Evolutionary conservation across 2,113 vertebrate genomes (phyloP).

Genomic region (Propithecus coquereli): DNA sequence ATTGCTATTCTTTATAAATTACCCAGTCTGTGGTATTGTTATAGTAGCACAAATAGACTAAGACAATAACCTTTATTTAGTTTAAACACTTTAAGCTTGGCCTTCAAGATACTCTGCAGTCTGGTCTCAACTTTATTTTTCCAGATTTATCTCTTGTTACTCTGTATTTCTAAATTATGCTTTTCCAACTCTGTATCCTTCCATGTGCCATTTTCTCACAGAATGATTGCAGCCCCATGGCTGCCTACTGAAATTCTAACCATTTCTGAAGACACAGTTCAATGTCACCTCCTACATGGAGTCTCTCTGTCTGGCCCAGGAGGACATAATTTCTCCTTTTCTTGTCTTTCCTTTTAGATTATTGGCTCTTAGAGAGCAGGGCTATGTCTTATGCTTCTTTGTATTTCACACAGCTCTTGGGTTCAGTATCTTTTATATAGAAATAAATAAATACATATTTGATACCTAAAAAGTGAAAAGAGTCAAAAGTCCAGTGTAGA

Average conservation of each 20-base stretch:
- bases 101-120: not conserved
- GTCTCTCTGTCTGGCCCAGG: not conserved
- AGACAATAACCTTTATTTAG: not conserved
- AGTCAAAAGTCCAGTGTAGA: not conserved
- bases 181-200: not conserved
- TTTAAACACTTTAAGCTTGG: not conserved
- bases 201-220: not conserved
- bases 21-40: not conserved
- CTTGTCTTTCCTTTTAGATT: not conserved
- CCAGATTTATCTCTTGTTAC: not conserved
- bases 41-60: not conserved
- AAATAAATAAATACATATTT: not conserved
- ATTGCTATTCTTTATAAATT: not conserved
- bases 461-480: not conserved
- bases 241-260: not conserved
- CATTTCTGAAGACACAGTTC: not conserved
- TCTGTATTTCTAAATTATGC: not conserved
- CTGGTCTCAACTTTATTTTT: not conserved
- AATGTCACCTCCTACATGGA: not conserved
- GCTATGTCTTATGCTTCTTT: not conserved
- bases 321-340: not conserved
- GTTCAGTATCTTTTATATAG: not conserved
- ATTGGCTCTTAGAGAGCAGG: not conserved
- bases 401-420: not conserved
- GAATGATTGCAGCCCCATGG: not conserved